A percentile compares a stretch with the other conserved stretches of the same genome.
Conservation (phyloP, 1,140 invertebrate genomes). For the Bombus confusus region DNA sequence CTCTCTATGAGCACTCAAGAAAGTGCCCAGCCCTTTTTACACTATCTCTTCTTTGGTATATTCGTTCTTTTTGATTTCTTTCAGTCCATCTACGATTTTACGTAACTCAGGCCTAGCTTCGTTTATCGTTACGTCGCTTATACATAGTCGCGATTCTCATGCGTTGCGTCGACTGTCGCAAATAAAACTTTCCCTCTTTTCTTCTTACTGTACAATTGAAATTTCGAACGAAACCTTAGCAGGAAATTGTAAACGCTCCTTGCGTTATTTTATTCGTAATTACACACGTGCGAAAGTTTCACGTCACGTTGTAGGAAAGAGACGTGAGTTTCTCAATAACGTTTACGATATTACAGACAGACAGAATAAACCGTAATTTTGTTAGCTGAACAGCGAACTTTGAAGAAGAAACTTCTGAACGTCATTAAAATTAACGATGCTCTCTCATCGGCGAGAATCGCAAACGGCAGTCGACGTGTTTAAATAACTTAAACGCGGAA, state of each 20-base stretch:
- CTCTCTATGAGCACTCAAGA: neutral
- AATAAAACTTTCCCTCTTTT: neutral
- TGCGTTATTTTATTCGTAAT: neutral
- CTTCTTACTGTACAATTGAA: neutral
- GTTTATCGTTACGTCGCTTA: slow-evolving; percentile 65
- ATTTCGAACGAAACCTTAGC: neutral
- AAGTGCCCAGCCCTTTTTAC: neutral
- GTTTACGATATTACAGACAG: neutral
- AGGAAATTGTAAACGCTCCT: neutral
- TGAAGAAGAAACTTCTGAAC: slow-evolving; percentile 6
- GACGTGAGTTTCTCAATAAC: neutral
- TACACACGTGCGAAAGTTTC: too few species aligned
- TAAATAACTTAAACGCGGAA: slow-evolving; percentile 43
- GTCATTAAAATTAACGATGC: slow-evolving; percentile 29
- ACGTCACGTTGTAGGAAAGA: neutral
- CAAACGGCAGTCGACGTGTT: slow-evolving; percentile 34
- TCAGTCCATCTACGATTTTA: slow-evolving; percentile 23
- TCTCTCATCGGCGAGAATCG: neutral
- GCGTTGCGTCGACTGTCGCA: neutral
- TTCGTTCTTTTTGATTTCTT: slow-evolving; percentile 1
- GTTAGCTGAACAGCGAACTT: neutral
- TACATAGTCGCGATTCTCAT: slow-evolving; percentile 35
- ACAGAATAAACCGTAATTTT: neutral
- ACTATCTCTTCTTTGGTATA: neutral
- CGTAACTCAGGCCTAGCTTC: slow-evolving; percentile 68